Evolutionary conservation across 2,113 vertebrate genomes (phyloP).

Genomic region (Trogon surrucura): DNA sequence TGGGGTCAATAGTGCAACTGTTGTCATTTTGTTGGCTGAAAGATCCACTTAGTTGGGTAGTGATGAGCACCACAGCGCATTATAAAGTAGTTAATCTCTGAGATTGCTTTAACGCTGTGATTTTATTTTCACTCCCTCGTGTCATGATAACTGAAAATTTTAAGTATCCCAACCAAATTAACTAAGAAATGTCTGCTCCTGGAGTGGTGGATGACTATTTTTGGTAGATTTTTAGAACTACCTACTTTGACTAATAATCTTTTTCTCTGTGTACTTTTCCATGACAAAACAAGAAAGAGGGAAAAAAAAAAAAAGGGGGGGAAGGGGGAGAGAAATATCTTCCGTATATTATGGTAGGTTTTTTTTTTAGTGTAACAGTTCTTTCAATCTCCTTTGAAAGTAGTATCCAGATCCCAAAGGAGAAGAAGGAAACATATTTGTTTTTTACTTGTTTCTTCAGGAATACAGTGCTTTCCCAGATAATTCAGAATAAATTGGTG

Average conservation of each 20-base stretch:
- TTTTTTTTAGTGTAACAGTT: background rate
- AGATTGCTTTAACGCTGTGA: background rate
- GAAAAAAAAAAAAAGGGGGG: background rate
- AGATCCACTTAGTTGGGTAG: background rate
- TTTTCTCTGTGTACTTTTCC: background rate
- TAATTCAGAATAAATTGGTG: background rate
- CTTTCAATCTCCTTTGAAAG: background rate
- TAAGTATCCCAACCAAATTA: background rate
- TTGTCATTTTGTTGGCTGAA: background rate
- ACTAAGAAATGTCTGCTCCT: background rate
- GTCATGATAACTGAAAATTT: background rate
- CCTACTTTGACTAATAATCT: background rate
- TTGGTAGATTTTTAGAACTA: background rate
- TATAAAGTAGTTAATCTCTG: background rate
- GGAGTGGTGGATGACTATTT: background rate
- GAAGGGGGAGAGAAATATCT: fast-evolving
- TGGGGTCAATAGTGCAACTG: background rate
- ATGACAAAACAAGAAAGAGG: background rate
- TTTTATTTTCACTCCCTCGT: background rate
- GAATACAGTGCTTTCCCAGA: background rate
- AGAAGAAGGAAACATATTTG: background rate
- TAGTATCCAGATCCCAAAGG: background rate
- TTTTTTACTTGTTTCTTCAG: background rate
- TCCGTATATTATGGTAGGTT: background rate
- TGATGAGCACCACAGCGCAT: background rate